These are phyloP conservation scores for Diplosoma virens DNA, from an alignment of 23 tunicate species.

Conservation along the genomic window DNA sequence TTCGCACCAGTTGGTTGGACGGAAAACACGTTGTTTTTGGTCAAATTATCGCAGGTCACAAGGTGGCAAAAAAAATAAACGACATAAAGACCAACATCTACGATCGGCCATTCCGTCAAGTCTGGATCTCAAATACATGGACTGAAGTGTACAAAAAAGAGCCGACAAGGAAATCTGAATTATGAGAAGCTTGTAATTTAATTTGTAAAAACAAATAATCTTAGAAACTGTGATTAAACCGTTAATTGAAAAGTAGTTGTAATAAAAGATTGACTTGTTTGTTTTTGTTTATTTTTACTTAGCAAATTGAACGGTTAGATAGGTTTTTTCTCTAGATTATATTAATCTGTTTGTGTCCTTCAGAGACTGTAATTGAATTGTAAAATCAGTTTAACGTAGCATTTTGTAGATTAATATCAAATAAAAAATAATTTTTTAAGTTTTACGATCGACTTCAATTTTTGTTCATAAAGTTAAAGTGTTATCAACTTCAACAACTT, in stretches of 20 bases:
- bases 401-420: too few species aligned
- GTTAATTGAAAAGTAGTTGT: neutral
- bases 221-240: neutral
- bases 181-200: neutral
- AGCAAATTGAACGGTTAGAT: neutral
- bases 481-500: too few species aligned
- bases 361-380: too few species aligned
- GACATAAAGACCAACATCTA: conserved; percentile 73
- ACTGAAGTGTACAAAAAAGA: conserved; percentile 62
- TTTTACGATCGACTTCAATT: too few species aligned
- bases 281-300: neutral
- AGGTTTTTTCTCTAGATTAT: too few species aligned
- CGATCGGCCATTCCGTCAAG: conserved; percentile 72
- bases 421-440: too few species aligned
- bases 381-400: too few species aligned
- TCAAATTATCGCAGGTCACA: conserved; percentile 78
- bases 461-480: too few species aligned
- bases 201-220: too few species aligned
- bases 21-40: conserved; percentile 96
- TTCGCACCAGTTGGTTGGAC: conserved; percentile 87
- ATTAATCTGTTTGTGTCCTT: too few species aligned
- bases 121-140: conserved; percentile 90
- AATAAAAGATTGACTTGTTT: neutral
- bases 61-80: conserved; percentile 66
- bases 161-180: conserved; percentile 28